Evolutionary conservation across 2,888 invertebrate genomes (phyloP).

Genomic region (Athalia cordata): DNA sequence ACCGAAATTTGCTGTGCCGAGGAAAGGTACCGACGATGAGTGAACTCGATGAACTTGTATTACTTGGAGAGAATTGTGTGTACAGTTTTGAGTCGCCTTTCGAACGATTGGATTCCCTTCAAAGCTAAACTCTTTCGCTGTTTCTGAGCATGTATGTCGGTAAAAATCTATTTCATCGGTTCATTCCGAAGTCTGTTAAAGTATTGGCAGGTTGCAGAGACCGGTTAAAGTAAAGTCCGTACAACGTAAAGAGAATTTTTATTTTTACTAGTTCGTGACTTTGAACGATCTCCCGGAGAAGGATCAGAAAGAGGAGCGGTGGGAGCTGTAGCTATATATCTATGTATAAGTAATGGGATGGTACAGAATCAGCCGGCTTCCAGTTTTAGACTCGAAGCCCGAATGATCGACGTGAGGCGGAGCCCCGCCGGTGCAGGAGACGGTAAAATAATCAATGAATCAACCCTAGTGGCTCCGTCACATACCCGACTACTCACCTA

Average conservation of each 20-base stretch:
- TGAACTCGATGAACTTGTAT: too few relatives aligned
- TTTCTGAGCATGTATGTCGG: too few relatives aligned
- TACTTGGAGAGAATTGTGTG: too few relatives aligned
- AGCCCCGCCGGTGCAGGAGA: neutral
- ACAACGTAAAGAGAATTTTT: neutral
- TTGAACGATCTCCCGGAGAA: conserved; percentile 6
- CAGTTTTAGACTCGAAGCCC: conserved; percentile 1
- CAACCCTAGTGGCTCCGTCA: conserved; percentile 4
- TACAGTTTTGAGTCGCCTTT: too few relatives aligned
- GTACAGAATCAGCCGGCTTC: too few relatives aligned
- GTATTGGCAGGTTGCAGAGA: neutral
- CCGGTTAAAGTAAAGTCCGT: conserved; percentile 1
- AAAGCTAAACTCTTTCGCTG: too few relatives aligned
- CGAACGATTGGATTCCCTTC: too few relatives aligned
- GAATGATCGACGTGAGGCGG: neutral
- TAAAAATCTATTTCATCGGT: neutral
- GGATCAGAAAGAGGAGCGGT: neutral
- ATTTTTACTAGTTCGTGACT: neutral
- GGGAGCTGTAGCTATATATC: too few relatives aligned
- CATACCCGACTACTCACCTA: conserved; percentile 49
- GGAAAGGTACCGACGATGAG: too few relatives aligned
- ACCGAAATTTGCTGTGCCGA: too few relatives aligned
- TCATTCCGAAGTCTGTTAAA: neutral
- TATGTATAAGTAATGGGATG: too few relatives aligned
- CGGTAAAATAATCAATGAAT: conserved; percentile 20